Evolutionary conservation across 1,140 invertebrate genomes (phyloP), one percentile per base, ranked within the genome.

Genomic region (Drosophila eugracilis): DNA sequence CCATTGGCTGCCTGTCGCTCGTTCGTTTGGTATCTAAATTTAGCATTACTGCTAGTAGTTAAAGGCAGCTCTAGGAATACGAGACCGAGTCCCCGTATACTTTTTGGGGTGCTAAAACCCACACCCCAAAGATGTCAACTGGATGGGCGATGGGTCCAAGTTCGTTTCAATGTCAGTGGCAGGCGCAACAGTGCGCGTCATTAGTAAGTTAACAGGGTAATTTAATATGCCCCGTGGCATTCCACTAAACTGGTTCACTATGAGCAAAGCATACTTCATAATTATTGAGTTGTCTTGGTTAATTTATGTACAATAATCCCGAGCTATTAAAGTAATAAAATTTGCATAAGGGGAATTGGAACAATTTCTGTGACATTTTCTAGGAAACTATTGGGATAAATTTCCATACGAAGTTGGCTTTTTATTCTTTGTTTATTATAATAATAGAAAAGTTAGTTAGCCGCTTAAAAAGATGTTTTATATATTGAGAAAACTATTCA

Each of bases 91-190:
- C 6, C 36, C 52, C 22, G n/a, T n/a, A n/a, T n/a, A n/a, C 36
- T 14, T n/a, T 44, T 44, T 44, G 5, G 41, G 21, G n/a, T 15
- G 21, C 37, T 6, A 36, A 14, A 32, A 22, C 14, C 24, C n/a
- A 19, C 14, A 15, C 4, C 24, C 32, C 14, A 41, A 63, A 21
- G 30, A 52, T 26, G 45, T 34, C 19, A 21, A 21, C 32, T 55
- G 62, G 32, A 30, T 60, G 34, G 44, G 39, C 28, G 26, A 53
- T 21, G 39, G 39, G 57, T 69, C 41, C 83, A 86, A 86, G 81
- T 86, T 88, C 83, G 52, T 81, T 86, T 86, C 73, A 86, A 86
- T 86, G 81, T 86, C 81, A 86, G 32, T 53, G 41, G 17, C 41
- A 45, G 32, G 32, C 24, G 37, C 75, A 54, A 50, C 45, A 47